These are phyloP conservation scores for Ciona savignyi DNA, from an alignment of 23 tunicate species.

Conservation along the genomic window DNA sequence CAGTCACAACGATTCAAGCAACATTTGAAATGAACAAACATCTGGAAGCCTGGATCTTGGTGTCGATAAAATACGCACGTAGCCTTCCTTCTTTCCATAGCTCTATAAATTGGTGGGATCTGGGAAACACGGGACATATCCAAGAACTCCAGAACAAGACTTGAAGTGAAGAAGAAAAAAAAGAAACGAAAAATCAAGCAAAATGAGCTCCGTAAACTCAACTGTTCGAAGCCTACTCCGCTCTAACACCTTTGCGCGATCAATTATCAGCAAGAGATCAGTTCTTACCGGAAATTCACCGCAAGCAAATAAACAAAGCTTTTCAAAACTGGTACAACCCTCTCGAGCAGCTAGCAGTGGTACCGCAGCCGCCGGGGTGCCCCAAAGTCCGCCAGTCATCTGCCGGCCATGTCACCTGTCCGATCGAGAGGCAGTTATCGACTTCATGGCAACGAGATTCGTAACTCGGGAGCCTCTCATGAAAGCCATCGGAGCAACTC, in stretches of 20 bases:
- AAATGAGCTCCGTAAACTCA: background rate
- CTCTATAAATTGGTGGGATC: too few relatives aligned
- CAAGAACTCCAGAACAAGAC: background rate
- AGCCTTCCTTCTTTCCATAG: too few relatives aligned
- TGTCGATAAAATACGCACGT: too few relatives aligned
- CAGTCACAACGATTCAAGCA: background rate
- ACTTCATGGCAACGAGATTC: slow-evolving; percentile 48
- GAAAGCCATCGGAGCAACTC: slow-evolving; percentile 38
- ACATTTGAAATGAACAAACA: too few relatives aligned
- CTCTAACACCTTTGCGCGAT: background rate
- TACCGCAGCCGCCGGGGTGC: background rate
- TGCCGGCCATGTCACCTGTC: slow-evolving; percentile 22
- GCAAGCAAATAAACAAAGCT: background rate
- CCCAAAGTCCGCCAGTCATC: background rate
- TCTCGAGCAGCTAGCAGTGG: background rate
- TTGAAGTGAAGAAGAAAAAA: background rate
- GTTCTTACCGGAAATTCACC: background rate
- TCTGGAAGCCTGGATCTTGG: too few relatives aligned
- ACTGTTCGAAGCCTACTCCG: background rate
- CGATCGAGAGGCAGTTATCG: slow-evolving; percentile 53
- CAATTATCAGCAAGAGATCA: background rate
- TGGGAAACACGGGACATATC: too few relatives aligned
- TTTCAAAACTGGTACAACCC: background rate
- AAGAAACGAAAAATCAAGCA: background rate
- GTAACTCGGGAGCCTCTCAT: slow-evolving; percentile 69